phyloP scores from a whole-genome alignment of 2,888 invertebrate species.

The Hirudinaria manillensis region DNA sequence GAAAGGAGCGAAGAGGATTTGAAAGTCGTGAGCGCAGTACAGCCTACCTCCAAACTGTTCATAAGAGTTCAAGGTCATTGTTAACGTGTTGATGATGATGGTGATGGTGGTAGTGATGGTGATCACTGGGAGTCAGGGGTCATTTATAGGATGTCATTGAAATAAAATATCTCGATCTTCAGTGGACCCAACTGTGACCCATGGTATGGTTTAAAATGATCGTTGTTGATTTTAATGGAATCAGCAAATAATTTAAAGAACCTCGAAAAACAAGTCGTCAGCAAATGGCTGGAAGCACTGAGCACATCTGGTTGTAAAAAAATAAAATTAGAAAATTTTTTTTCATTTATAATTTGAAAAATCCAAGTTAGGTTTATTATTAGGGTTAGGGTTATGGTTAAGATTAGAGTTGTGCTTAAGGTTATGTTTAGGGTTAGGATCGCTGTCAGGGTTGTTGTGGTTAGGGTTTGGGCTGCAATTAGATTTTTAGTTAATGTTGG shows the following conservation, averaged over 20 bases:
- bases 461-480: neutral
- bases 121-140: neutral
- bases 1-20: conserved; percentile 88
- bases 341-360: neutral
- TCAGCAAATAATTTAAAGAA: conserved; percentile 38
- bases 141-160: no score
- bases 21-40: conserved; percentile 98
- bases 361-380: no score
- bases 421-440: conserved; percentile 5
- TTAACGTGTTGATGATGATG: neutral
- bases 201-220: no score
- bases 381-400: no score
- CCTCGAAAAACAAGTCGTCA: conserved; percentile 84
- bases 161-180: no score
- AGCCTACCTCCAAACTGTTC: conserved; percentile 85
- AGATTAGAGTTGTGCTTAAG: neutral
- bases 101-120: neutral
- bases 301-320: conserved; percentile 67
- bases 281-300: conserved; percentile 97
- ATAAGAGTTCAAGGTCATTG: neutral
- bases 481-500: neutral
- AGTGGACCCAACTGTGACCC: no score
- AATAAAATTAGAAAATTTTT: conserved; percentile 18
- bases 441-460: neutral
- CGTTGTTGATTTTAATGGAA: no score